phyloP scores from a whole-genome alignment of 2,888 invertebrate species.

The Neria commutata region DNA sequence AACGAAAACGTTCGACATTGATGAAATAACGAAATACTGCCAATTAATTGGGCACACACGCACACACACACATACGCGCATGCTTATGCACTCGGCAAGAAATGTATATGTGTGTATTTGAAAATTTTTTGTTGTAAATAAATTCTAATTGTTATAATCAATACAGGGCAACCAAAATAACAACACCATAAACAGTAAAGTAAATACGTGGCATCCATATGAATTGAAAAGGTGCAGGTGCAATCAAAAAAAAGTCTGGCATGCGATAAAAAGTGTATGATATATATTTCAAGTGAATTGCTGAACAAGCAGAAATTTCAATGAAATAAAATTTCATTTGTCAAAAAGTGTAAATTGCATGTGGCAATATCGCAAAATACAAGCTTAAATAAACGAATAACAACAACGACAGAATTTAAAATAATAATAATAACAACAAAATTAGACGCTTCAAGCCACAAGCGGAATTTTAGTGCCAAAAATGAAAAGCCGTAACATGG shows the following conservation, averaged over 20 bases:
- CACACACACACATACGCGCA: too few species aligned
- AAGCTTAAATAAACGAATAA: not conserved
- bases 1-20: not conserved
- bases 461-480: constrained; percentile 28
- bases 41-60: constrained; percentile 20
- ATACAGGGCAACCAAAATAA: not conserved
- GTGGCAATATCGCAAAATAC: not conserved
- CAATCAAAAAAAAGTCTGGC: too few species aligned
- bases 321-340: too few species aligned
- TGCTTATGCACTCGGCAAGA: too few species aligned
- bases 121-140: not conserved
- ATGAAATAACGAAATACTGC: constrained; percentile 13
- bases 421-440: constrained; percentile 21
- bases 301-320: too few species aligned
- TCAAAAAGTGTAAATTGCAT: too few species aligned
- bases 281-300: too few species aligned
- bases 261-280: too few species aligned
- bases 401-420: constrained; percentile 24
- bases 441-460: constrained; percentile 22
- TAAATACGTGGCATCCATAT: too few species aligned
- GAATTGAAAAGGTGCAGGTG: too few species aligned
- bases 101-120: too few species aligned
- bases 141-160: not conserved
- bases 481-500: constrained; percentile 55
- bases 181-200: constrained; percentile 1